Conservation (phyloP, 1,140 invertebrate species). For the Frieseomelitta varia region DNA sequence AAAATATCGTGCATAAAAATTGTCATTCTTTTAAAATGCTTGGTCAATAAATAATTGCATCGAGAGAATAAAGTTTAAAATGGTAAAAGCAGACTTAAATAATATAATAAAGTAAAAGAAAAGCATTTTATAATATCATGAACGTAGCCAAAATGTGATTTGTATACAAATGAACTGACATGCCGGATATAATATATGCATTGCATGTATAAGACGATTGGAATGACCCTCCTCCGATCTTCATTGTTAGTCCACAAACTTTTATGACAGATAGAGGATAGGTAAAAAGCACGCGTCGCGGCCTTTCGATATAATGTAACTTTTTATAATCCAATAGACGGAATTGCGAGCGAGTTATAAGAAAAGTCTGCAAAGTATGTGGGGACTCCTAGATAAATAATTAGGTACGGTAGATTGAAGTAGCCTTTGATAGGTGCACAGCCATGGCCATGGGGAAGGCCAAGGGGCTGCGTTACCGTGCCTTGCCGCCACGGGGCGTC, state of each 20-base stretch:
- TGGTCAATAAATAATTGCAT: conserved; percentile 32
- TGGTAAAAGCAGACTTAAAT: conserved; percentile 45
- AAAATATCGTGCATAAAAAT: conserved; percentile 44
- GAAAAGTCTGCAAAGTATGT: conserved; percentile 69
- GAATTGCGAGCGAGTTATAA: conserved; percentile 63
- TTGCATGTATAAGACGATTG: conserved; percentile 56
- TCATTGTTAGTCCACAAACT: conserved; percentile 57
- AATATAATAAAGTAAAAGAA: conserved; percentile 22
- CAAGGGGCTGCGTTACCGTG: conserved; percentile 81
- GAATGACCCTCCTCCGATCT: conserved; percentile 66
- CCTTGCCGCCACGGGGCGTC: conserved; percentile 81
- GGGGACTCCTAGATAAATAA: conserved; percentile 77
- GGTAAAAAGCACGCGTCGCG: conserved; percentile 58
- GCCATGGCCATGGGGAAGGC: conserved; percentile 78
- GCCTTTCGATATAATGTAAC: conserved; percentile 28
- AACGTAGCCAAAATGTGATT: conserved; percentile 36
- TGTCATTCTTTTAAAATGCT: conserved; percentile 40
- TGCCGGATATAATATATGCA: conserved; percentile 37
- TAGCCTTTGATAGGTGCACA: conserved; percentile 80
- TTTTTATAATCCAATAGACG: conserved; percentile 57
- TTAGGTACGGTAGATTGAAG: conserved; percentile 79
- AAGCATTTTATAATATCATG: conserved; percentile 36
- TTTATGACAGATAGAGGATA: conserved; percentile 59
- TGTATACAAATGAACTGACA: conserved; percentile 41
- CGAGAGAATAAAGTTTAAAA: conserved; percentile 45